Conservation (phyloP, 2,797 vertebrate genomes). For the Heterohyrax brucei region DNA sequence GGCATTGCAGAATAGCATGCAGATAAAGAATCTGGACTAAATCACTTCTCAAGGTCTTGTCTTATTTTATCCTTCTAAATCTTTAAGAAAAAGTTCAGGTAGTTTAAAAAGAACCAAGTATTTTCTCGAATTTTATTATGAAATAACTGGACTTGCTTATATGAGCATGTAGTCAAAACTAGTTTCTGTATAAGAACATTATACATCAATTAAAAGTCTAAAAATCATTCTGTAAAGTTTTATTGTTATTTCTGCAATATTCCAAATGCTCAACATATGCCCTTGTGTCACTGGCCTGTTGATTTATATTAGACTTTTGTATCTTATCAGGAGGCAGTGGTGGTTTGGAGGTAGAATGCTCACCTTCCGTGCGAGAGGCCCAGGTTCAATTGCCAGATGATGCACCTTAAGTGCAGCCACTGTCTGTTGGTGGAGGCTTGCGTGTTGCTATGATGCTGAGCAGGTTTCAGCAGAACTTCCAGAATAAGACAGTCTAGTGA, state of each 20-base stretch:
- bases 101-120: conserved; percentile 55
- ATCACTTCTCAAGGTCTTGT: no score
- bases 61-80: conserved; percentile 25
- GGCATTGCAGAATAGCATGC: no score
- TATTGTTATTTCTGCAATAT: conserved; percentile 6
- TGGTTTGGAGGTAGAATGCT: no score
- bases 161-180: conserved; percentile 26
- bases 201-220: neutral
- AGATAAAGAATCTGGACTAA: no score
- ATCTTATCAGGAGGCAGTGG: neutral
- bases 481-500: neutral
- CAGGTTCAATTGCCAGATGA: no score
- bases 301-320: conserved; percentile 17
- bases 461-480: neutral
- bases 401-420: no score
- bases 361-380: no score
- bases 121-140: conserved; percentile 18
- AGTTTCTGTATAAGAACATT: conserved; percentile 17
- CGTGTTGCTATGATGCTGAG: neutral
- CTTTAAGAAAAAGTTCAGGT: conserved; percentile 24
- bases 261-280: neutral
- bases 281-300: neutral
- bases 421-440: neutral
- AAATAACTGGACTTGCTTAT: conserved; percentile 21
- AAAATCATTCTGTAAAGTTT: conserved; percentile 53